A percentile compares a stretch with the other conserved stretches of the same genome.
These are phyloP conservation scores for Hypolimnas misippus DNA, from an alignment of 2,888 invertebrate genomes.

Conservation along the genomic window DNA sequence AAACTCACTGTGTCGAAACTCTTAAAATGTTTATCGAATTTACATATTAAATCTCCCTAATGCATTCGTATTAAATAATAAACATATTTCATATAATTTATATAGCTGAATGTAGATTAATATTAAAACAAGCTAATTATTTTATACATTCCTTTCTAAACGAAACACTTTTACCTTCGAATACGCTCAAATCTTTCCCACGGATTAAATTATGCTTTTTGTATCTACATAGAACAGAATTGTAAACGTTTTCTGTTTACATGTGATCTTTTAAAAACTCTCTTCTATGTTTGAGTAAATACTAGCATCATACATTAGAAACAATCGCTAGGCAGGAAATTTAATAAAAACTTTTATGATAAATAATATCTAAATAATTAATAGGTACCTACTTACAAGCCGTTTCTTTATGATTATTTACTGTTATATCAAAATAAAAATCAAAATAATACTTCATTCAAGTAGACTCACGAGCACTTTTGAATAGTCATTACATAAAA, in stretches of 20 bases:
- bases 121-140: background rate
- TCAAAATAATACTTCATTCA: too few species aligned
- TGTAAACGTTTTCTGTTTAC: background rate
- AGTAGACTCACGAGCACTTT: too few species aligned
- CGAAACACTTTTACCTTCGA: slow-evolving; percentile 5
- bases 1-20: background rate
- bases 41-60: background rate
- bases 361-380: too few species aligned
- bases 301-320: too few species aligned
- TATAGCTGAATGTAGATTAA: background rate
- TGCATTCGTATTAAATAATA: background rate
- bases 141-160: background rate
- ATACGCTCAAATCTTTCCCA: slow-evolving; percentile 11
- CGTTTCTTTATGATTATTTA: too few species aligned
- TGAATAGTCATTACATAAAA: too few species aligned
- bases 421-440: too few species aligned
- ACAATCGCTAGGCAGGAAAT: too few species aligned
- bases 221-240: background rate
- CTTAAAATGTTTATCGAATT: background rate
- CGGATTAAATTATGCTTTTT: slow-evolving; percentile 10
- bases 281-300: too few species aligned
- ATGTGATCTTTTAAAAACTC: too few species aligned
- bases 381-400: too few species aligned
- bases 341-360: too few species aligned
- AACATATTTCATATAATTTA: background rate